A percentile compares a stretch with the other conserved stretches of the same genome.
Conservation (phyloP, 2,113 vertebrate species). For the Vireo altiloquus region DNA sequence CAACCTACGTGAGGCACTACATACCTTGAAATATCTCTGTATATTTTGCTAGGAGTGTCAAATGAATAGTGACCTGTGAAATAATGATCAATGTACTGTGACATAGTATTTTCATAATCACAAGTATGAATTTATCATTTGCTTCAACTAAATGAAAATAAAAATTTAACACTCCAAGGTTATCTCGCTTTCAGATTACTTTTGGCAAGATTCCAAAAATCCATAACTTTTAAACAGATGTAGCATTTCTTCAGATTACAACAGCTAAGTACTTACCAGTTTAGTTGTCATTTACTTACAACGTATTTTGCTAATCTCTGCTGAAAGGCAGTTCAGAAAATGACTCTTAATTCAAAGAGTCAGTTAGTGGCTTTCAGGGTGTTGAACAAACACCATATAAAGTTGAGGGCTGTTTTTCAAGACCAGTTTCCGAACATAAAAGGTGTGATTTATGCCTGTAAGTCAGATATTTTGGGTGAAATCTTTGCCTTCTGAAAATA, state of each 20-base stretch:
- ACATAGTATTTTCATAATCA: conserved; percentile 54
- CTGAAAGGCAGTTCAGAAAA: neutral
- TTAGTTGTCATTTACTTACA: neutral
- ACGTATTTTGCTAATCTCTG: neutral
- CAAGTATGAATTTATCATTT: conserved; percentile 42
- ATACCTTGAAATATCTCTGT: conserved; percentile 54
- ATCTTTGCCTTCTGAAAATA: neutral
- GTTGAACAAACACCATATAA: neutral
- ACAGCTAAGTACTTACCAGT: neutral
- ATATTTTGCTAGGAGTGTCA: conserved; percentile 52
- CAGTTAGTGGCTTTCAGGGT: neutral
- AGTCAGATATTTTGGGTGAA: neutral
- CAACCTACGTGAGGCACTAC: neutral
- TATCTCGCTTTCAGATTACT: conserved; percentile 30
- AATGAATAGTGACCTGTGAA: conserved; percentile 41
- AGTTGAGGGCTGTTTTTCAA: neutral
- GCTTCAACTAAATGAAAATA: conserved; percentile 62
- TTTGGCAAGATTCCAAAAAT: conserved; percentile 52
- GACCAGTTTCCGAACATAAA: neutral
- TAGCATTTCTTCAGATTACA: neutral
- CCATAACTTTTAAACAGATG: neutral
- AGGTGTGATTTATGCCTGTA: neutral
- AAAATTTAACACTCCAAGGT: conserved; percentile 44
- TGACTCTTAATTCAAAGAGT: neutral
- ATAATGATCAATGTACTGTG: conserved; percentile 45